Base-by-base conservation (phyloP, 1,140 invertebrate species). In the Ruditapes philippinarum region DNA sequence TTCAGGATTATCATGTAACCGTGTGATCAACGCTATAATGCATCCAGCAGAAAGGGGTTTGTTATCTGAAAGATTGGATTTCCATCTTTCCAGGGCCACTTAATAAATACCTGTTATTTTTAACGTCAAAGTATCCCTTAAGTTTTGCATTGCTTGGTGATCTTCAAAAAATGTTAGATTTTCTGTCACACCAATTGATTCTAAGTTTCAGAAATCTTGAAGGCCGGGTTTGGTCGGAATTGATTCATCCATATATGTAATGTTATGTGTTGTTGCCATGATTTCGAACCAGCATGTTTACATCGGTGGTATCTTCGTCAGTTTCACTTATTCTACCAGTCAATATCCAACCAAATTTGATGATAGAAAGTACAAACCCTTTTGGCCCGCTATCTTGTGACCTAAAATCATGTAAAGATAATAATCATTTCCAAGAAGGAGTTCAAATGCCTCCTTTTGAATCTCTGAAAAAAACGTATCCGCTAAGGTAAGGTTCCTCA, bases 321-420 rank as follows among this genome's bases (percentile, higher is more conserved):
- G 60, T n/a, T 65, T 65, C 60, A 65, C 31, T n/a, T n/a, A n/a
- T 65, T n/a, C 60, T n/a, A 65, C 60, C 60, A 33, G 60, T 65
- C n/a, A 65, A 33, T 11, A 65, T 25, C 60, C 60, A 65, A 65
- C 60, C 60, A 65, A 65, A n/a, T 65, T 65, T 65, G 60, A 65
- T 25, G n/a, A 25, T 65, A 65, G 60, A 11, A 65, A 33, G 60
- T 65, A 65, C n/a, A 65, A 65, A 65, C 60, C 60, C n/a, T n/a
- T n/a, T 33, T 65, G 60, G n/a, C 9, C 31, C 60, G 9, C 60
- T 65, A 65, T 65, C 60, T 33, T 65, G n/a, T 65, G 60, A 25
- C n/a, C n/a, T 33, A 65, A 33, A 33, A 65, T 33, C 7, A 65
- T 33, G 60, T 65, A 9, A 65, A 65, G 60, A 33, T 65, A 65